Percentiles rank a stretch among this genome's conserved stretches.
phyloP scores from a whole-genome alignment of 2,797 vertebrate species.

The Ctenochaetus hawaiiensis region DNA sequence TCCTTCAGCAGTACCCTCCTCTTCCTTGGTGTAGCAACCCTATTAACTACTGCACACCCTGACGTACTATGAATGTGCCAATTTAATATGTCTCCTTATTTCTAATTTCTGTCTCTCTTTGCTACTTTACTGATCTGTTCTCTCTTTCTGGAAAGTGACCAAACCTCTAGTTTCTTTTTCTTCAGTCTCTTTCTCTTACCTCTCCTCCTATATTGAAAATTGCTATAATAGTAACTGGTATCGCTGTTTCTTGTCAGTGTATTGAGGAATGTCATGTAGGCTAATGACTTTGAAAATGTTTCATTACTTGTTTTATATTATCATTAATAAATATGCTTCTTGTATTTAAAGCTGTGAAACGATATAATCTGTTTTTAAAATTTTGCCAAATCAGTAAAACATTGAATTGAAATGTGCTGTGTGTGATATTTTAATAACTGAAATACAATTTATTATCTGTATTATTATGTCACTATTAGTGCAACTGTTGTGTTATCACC shows the following conservation, averaged over 20 bases:
- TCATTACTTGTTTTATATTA: slow-evolving; percentile 89
- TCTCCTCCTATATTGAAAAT: slow-evolving; percentile 72
- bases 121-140: slow-evolving; percentile 72
- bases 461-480: too few species aligned
- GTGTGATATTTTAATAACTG: slow-evolving; percentile 32
- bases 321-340: slow-evolving; percentile 90
- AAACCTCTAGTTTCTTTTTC: slow-evolving; percentile 64
- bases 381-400: slow-evolving; percentile 78
- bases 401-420: slow-evolving; percentile 54
- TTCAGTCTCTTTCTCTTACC: slow-evolving; percentile 58
- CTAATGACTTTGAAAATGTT: slow-evolving; percentile 85
- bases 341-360: slow-evolving; percentile 84
- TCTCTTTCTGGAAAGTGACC: slow-evolving; percentile 77
- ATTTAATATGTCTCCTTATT: slow-evolving; percentile 65
- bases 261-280: slow-evolving; percentile 88
- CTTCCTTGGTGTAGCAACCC: slow-evolving; percentile 73
- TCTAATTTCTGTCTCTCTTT: slow-evolving; percentile 67
- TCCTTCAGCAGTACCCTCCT: slow-evolving; percentile 44
- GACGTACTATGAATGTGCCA: slow-evolving; percentile 85
- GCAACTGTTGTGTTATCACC: too few species aligned
- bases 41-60: slow-evolving; percentile 79
- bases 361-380: slow-evolving; percentile 77
- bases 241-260: slow-evolving; percentile 82
- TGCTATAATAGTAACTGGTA: slow-evolving; percentile 78
- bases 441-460: background rate